Evolutionary conservation across 1,140 invertebrate species (phyloP).

Genomic region (Hyposmocoma kahamanoa): DNA sequence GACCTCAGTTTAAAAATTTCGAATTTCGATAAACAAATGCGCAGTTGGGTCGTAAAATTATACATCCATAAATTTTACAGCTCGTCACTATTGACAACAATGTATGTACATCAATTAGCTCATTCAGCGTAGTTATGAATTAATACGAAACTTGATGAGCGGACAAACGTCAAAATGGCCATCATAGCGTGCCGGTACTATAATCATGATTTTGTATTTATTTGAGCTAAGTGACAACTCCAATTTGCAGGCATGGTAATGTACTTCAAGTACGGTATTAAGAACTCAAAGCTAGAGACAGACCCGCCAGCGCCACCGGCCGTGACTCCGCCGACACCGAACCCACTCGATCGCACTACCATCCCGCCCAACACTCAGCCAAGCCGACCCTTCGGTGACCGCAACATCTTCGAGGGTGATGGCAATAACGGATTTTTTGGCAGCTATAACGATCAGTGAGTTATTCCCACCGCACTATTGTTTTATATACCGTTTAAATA

Average conservation of each 20-base stretch:
- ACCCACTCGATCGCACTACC: constrained; percentile 79
- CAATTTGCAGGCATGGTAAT: constrained; percentile 85
- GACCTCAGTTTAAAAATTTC: too few relatives aligned
- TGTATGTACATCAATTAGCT: too few relatives aligned
- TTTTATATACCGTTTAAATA: constrained; percentile 17
- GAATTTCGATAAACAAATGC: too few relatives aligned
- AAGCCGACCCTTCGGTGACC: constrained; percentile 53
- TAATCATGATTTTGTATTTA: too few relatives aligned
- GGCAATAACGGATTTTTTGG: constrained; percentile 41
- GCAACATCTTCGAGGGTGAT: constrained; percentile 67
- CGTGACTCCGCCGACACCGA: constrained; percentile 59
- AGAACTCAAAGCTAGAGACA: constrained; percentile 86
- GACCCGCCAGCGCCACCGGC: constrained; percentile 74
- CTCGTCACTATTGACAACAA: too few relatives aligned
- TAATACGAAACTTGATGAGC: too few relatives aligned
- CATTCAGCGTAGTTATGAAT: too few relatives aligned
- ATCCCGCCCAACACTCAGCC: constrained; percentile 71
- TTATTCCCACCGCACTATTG: constrained; percentile 8
- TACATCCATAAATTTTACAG: too few relatives aligned
- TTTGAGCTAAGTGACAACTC: too few relatives aligned
- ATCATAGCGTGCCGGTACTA: too few relatives aligned
- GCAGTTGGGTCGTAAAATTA: too few relatives aligned
- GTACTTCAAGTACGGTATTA: constrained; percentile 95
- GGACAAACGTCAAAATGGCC: too few relatives aligned
- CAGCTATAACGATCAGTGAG: constrained; percentile 26